Evolutionary conservation across 2,113 vertebrate species (phyloP).

Genomic region (Saccopteryx bilineata): DNA sequence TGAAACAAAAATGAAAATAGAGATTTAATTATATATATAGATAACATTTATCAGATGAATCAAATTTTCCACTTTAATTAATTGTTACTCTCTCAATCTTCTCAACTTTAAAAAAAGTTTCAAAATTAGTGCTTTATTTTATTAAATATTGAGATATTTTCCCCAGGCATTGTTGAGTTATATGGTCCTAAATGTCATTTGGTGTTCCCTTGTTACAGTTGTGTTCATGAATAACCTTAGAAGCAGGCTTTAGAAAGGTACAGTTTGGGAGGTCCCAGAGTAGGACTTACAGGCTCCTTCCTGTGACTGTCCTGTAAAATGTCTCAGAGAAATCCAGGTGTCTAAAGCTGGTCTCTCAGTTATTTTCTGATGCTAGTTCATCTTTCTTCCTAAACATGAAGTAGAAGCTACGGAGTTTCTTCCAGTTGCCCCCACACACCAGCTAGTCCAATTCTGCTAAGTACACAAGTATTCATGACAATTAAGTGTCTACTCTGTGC

Average conservation of each 20-base stretch:
- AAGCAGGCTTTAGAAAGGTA: background rate
- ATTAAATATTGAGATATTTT: background rate
- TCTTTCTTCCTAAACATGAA: constrained; percentile 44
- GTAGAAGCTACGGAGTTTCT: background rate
- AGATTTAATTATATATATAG: background rate
- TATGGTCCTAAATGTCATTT: background rate
- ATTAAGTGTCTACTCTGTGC: background rate
- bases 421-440: background rate
- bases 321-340: background rate
- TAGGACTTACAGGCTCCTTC: background rate
- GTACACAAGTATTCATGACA: background rate
- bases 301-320: background rate
- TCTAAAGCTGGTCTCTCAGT: background rate
- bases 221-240: background rate
- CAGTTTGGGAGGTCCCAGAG: background rate
- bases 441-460: background rate
- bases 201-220: fast-evolving
- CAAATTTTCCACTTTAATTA: background rate
- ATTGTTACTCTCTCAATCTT: background rate
- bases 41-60: background rate
- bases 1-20: background rate
- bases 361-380: constrained; percentile 3
- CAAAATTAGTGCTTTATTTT: background rate
- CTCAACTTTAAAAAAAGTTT: constrained; percentile 11
- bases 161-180: background rate